Base-by-base conservation (phyloP, 2,113 vertebrate species). In the Malurus cyaneus region DNA sequence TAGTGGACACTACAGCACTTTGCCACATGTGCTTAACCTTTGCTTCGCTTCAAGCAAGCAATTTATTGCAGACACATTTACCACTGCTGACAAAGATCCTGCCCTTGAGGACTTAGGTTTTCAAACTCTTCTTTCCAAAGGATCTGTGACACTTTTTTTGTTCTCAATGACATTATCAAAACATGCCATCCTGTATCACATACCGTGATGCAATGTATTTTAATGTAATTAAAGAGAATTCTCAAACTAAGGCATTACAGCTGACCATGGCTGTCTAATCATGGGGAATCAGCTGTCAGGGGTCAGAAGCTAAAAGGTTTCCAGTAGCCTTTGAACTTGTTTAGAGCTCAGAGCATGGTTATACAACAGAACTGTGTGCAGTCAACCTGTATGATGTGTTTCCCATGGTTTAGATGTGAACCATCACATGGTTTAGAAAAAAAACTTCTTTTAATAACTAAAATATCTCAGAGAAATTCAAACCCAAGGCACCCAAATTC, bases 1-100 rank as follows among this genome's bases (percentile, higher is more conserved):
- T 88, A 90, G 82, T 80, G 94, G 96, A 70, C 47, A 94, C 93
- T 50, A 52, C 11, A 65, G 49, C 32, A 66, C 71, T 76, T 72
- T 82, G 84, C 4, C 11, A 70, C 5, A 59, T 16, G 18, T 24
- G 42, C 20, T 88, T 54, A 53, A 92, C 62, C 47, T 78, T 44
- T 2, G 6, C 44, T 87, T 90, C 92, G 18, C 31, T 94, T 88
- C 79, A 49, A 77, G 54, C 12, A 74, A 76, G 79, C 16, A 88
- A n/a, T 52, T 88, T 86, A 42, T 56, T 83, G 28, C 31, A 29
- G 64, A 92, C 34, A 53, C 57, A 74, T 72, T 91, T 94, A 69
- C n/a, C 25, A 19, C 18, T 65, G 36, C 74, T 94, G 88, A 89
- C 61, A 71, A 86, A 61, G 32, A 59, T 66, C 60, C 79, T 50